Evolutionary conservation across 2,888 invertebrate genomes (phyloP).

Genomic region (Elgonia sp.): DNA sequence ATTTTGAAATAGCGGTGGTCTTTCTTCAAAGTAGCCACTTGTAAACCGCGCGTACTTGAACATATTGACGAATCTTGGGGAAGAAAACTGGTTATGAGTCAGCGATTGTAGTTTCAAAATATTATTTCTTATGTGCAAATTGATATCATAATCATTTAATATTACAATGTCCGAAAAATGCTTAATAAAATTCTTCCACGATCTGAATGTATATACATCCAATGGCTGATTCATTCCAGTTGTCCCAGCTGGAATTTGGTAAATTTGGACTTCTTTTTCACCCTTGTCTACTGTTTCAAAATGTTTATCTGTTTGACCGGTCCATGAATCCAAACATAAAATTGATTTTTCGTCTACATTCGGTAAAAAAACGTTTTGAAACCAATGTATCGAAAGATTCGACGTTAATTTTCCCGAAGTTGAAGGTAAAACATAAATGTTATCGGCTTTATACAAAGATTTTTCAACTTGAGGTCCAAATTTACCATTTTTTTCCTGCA

Average conservation of each 20-base stretch:
- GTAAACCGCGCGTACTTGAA: conserved; percentile 70
- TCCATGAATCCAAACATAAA: conserved; percentile 67
- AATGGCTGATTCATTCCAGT: conserved; percentile 62
- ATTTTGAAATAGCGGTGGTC: conserved; percentile 45
- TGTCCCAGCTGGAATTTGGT: conserved; percentile 53
- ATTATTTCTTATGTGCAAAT: conserved; percentile 69
- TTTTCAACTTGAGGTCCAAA: conserved; percentile 69
- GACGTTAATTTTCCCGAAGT: conserved; percentile 65
- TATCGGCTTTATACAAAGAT: conserved; percentile 63
- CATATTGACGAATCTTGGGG: conserved; percentile 52
- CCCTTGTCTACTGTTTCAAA: conserved; percentile 43
- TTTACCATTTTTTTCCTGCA: conserved; percentile 34
- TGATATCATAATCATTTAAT: conserved; percentile 49
- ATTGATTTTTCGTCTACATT: conserved; percentile 44
- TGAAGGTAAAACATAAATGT: conserved; percentile 59
- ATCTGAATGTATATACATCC: conserved; percentile 56
- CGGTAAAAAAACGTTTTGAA: conserved; percentile 50
- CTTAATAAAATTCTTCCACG: conserved; percentile 63
- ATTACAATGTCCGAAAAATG: conserved; percentile 60
- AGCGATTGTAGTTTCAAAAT: conserved; percentile 63
- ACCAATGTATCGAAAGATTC: conserved; percentile 44
- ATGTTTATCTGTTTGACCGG: conserved; percentile 50
- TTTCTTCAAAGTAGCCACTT: conserved; percentile 65
- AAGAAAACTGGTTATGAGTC: conserved; percentile 66
- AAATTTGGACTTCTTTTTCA: conserved; percentile 37